Conservation (phyloP, 2,888 invertebrate genomes). For the Eristalis tenax region DNA sequence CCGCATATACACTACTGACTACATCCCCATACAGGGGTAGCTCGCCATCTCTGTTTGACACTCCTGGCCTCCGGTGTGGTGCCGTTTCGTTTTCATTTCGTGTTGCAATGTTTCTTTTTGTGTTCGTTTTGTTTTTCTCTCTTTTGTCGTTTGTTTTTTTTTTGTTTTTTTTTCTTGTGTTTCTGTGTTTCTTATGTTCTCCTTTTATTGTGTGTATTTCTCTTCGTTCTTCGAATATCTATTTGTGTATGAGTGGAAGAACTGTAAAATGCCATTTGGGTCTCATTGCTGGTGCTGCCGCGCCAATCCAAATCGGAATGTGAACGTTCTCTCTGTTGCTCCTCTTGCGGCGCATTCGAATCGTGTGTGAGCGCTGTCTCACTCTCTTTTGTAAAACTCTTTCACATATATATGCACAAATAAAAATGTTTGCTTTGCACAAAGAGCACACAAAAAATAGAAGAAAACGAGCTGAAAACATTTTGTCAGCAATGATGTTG, state of each 20-base stretch:
- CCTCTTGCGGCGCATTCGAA: neutral
- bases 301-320: slow-evolving; percentile 71
- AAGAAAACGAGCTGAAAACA: slow-evolving; percentile 9
- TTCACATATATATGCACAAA: slow-evolving; percentile 68
- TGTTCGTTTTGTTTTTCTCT: slow-evolving; percentile 33
- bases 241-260: slow-evolving; percentile 72
- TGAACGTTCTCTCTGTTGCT: slow-evolving; percentile 54
- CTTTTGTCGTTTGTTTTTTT: slow-evolving; percentile 39
- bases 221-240: slow-evolving; percentile 57
- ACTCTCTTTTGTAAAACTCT: slow-evolving; percentile 63
- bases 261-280: slow-evolving; percentile 71
- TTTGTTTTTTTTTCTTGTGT: slow-evolving; percentile 52
- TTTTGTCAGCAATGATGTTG: neutral
- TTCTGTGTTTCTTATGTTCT: slow-evolving; percentile 15
- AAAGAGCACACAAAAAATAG: neutral
- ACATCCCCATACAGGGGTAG: neutral
- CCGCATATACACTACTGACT: slow-evolving; percentile 18
- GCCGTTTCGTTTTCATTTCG: slow-evolving; percentile 70
- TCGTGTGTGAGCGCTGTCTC: slow-evolving; percentile 31
- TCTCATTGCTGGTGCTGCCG: slow-evolving; percentile 66
- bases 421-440: slow-evolving; percentile 57
- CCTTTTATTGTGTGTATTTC: slow-evolving; percentile 53
- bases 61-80: slow-evolving; percentile 42
- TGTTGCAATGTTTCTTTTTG: slow-evolving; percentile 45
- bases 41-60: slow-evolving; percentile 59